Percentiles rank a stretch among this genome's conserved stretches.
phyloP scores from a whole-genome alignment of 2,113 vertebrate species.

The Ciconia maguari region DNA sequence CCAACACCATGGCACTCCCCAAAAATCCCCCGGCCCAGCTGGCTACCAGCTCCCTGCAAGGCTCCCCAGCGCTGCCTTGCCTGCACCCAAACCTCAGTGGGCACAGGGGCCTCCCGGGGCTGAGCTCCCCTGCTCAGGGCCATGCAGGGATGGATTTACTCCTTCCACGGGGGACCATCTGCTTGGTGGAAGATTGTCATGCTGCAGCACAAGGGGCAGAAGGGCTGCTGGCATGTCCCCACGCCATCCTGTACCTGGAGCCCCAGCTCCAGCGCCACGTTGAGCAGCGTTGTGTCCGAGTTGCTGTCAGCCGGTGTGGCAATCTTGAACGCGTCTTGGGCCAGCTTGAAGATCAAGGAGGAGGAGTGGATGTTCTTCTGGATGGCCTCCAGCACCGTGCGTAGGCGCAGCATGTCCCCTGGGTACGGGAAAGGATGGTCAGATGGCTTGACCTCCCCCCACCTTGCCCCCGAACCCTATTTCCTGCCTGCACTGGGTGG shows the following conservation, averaged over 20 bases:
- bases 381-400: constrained; percentile 95
- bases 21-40: not conserved
- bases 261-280: constrained; percentile 93
- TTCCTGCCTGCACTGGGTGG: not conserved
- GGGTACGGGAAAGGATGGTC: not conserved
- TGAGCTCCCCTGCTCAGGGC: not conserved
- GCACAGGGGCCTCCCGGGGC: not conserved
- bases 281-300: constrained; percentile 93
- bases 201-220: fast-evolving
- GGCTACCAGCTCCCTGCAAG: not conserved
- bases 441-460: not conserved
- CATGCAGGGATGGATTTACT: not conserved
- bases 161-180: not conserved
- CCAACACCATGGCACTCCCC: not conserved
- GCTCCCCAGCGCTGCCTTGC: not conserved
- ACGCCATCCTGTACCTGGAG: constrained; percentile 82
- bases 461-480: not conserved
- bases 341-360: constrained; percentile 97
- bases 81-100: not conserved
- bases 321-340: constrained; percentile 98
- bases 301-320: constrained; percentile 92
- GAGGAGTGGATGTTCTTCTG: constrained; percentile 99
- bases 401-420: constrained; percentile 94
- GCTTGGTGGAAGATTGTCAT: not conserved
- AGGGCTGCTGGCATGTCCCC: not conserved